Percentiles rank a stretch among this genome's conserved stretches.
These are phyloP conservation scores for Archaeoteleia sp. DNA, from an alignment of 2,888 invertebrate genomes.

Conservation along the genomic window DNA sequence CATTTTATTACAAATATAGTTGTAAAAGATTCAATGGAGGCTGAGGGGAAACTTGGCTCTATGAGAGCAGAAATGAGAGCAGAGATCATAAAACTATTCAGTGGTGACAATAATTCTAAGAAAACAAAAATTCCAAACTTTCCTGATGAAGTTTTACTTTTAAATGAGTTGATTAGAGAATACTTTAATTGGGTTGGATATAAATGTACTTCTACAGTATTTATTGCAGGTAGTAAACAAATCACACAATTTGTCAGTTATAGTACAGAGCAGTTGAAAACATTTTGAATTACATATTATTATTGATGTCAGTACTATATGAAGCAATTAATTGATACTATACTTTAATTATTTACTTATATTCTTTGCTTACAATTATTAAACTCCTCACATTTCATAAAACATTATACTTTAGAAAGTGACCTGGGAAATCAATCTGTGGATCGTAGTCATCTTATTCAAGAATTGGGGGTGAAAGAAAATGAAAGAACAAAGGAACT, in stretches of 20 bases:
- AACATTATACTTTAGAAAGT: slow-evolving; percentile 63
- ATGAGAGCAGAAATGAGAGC: slow-evolving; percentile 71
- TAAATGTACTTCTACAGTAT: slow-evolving; percentile 78
- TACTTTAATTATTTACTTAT: not conserved
- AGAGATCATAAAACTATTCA: slow-evolving; percentile 69
- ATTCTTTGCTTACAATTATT: too few species aligned
- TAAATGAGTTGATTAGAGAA: slow-evolving; percentile 82
- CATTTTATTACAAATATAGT: slow-evolving; percentile 55
- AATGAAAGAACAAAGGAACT: slow-evolving; percentile 76
- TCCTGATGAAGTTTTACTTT: slow-evolving; percentile 73
- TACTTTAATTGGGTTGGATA: slow-evolving; percentile 85
- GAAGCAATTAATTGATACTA: not conserved
- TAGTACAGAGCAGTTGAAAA: too few species aligned
- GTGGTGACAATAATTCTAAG: slow-evolving; percentile 60
- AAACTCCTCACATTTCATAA: not conserved
- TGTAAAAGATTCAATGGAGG: slow-evolving; percentile 69
- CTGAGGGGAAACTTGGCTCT: slow-evolving; percentile 66
- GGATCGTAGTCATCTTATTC: slow-evolving; percentile 64
- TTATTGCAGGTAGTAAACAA: slow-evolving; percentile 74
- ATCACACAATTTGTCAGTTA: slow-evolving; percentile 13
- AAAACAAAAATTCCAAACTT: slow-evolving; percentile 59
- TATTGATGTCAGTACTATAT: not conserved
- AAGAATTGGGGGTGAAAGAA: slow-evolving; percentile 76
- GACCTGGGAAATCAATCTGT: slow-evolving; percentile 67
- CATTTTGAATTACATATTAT: not conserved